Conservation (phyloP, 2,113 vertebrate genomes). For the Chaetops frenatus region DNA sequence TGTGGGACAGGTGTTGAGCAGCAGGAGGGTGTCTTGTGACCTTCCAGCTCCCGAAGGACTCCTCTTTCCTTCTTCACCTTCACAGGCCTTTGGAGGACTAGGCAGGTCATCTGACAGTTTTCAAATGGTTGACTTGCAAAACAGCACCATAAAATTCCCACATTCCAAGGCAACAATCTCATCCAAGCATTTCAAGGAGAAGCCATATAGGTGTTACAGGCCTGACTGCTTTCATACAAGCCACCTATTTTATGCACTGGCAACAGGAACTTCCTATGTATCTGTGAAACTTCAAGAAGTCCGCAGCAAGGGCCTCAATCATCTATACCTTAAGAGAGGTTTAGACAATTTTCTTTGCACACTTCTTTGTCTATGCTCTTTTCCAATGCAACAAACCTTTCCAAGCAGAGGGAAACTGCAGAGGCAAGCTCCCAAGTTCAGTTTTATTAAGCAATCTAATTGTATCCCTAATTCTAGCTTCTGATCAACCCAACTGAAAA, state of each 20-base stretch:
- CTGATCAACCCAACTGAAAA: neutral
- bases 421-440: neutral
- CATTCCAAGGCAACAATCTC: neutral
- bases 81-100: neutral
- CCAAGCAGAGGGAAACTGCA: neutral
- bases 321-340: neutral
- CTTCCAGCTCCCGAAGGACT: neutral
- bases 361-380: neutral
- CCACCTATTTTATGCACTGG: neutral
- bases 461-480: neutral
- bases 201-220: neutral
- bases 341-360: neutral
- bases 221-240: neutral
- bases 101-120: neutral
- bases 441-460: neutral
- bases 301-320: neutral
- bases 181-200: neutral
- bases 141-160: neutral
- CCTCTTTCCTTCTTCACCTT: neutral
- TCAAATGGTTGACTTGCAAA: neutral
- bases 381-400: neutral
- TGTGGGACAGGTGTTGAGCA: accelerated
- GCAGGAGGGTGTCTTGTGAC: neutral
- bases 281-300: neutral
- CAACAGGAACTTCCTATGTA: neutral